Evolutionary conservation across 1,140 invertebrate species (phyloP), one percentile per base, ranked within the genome.

Genomic region (Streblospio benedicti): DNA sequence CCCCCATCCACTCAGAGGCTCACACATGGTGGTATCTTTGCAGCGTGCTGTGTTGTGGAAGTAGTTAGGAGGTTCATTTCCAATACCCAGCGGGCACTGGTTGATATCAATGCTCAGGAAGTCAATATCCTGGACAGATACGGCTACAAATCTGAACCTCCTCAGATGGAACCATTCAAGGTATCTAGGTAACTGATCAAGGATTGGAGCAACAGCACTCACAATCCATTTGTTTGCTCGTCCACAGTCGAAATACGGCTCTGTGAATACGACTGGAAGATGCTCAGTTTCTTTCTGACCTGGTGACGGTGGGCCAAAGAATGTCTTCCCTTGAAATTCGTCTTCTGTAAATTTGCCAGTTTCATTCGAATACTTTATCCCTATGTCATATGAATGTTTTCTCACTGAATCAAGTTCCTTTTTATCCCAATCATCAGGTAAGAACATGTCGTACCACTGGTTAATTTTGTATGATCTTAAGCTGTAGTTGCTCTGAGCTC

Each of bases 21-120:
- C 94, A 81, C 95, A 98, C 83, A 95, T 90, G 18, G 94, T 97
- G 12, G 92, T 94, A 69, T 89, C 85, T 82, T 93, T 93, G 83
- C 95, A 98, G 64, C 91, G 80, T 2, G 91, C 88, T 4, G 92
- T 97, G 66, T 88, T 85, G 41, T 85, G 87, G 83, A 95, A 97
- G 73, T 82, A 83, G 80, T 97, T 97, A 0, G 90, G 88, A 16
- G 85, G 84, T 60, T 83, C 86, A 77, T 97, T 97, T 28, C 93
- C 94, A 69, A 86, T 76, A 60, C 91, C 88, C 60, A 79, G 79
- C 0, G 93, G 91, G 84, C 94, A 99, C 70, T 96, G 94, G 81
- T 98, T 97, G 75, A 97, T 93, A 76, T 98, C 94, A 78, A 97
- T 91, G 69, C 93, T 83, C 63, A 97, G 92, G 81, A 93, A 94